Conservation (phyloP, 2,797 vertebrate genomes). For the Eulemur mongoz region DNA sequence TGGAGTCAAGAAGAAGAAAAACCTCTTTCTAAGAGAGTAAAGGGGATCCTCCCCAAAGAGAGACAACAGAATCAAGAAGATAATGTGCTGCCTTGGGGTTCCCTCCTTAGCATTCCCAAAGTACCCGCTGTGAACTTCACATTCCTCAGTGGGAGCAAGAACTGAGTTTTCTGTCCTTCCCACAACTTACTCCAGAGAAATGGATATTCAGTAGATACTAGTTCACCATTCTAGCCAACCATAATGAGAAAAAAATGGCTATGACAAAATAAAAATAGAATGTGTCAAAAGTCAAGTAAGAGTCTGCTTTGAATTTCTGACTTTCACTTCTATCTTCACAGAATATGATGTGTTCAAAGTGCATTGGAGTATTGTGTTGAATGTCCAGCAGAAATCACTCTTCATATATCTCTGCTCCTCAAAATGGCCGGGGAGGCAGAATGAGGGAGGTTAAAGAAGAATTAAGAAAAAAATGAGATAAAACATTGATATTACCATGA, state of each 20-base stretch:
- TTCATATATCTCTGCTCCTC: background rate
- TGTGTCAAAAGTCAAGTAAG: background rate
- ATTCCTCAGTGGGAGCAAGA: background rate
- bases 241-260: background rate
- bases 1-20: background rate
- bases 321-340: background rate
- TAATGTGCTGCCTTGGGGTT: background rate
- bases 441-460: background rate
- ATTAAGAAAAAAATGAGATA: background rate
- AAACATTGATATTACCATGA: background rate
- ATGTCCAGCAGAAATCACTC: background rate
- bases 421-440: background rate
- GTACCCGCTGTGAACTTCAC: background rate
- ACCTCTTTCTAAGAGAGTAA: background rate
- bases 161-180: background rate
- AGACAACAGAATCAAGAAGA: background rate
- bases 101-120: background rate
- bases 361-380: background rate
- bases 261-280: conserved; percentile 33
- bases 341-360: background rate
- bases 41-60: background rate
- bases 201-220: background rate
- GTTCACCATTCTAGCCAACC: background rate
- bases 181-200: background rate
- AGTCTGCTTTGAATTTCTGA: background rate